Evolutionary conservation across 2,797 vertebrate species (phyloP).

Genomic region (Enteromius mattozi): DNA sequence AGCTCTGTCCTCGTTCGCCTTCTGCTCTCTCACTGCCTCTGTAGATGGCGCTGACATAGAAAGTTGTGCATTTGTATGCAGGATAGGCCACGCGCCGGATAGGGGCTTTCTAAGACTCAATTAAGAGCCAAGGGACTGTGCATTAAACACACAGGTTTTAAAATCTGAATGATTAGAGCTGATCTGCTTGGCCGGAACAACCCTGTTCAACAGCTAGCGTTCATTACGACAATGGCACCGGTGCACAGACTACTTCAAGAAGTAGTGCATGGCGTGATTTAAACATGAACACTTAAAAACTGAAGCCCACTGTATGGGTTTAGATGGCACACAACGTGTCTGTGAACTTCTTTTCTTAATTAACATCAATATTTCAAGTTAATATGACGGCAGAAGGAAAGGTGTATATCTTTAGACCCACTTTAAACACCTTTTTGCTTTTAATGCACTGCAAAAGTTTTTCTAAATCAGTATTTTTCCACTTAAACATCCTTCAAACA

Average conservation of each 20-base stretch:
- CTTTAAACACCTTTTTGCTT: neutral
- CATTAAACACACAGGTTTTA: conserved; percentile 79
- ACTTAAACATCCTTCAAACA: neutral
- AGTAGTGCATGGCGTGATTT: neutral
- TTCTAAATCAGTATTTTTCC: neutral
- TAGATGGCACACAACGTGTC: neutral
- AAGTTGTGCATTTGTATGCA: conserved; percentile 71
- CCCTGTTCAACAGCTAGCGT: conserved; percentile 61
- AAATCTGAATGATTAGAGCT: conserved; percentile 64
- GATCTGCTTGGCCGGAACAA: conserved; percentile 72
- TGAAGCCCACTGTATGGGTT: neutral
- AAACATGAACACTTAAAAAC: neutral
- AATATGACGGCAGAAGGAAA: neutral
- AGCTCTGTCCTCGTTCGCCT: conserved; percentile 66
- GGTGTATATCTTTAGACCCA: neutral
- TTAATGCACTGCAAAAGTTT: neutral
- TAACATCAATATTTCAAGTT: neutral
- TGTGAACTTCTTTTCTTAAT: neutral
- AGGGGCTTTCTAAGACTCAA: conserved; percentile 70
- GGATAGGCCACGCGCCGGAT: conserved; percentile 31
- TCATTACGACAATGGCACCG: conserved; percentile 59
- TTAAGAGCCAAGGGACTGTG: conserved; percentile 71
- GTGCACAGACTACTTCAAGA: conserved; percentile 50
- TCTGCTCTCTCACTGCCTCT: conserved; percentile 65
- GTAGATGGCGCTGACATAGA: conserved; percentile 70